Conservation (phyloP, 2,888 invertebrate genomes). For the Scaeva pyrastri region DNA sequence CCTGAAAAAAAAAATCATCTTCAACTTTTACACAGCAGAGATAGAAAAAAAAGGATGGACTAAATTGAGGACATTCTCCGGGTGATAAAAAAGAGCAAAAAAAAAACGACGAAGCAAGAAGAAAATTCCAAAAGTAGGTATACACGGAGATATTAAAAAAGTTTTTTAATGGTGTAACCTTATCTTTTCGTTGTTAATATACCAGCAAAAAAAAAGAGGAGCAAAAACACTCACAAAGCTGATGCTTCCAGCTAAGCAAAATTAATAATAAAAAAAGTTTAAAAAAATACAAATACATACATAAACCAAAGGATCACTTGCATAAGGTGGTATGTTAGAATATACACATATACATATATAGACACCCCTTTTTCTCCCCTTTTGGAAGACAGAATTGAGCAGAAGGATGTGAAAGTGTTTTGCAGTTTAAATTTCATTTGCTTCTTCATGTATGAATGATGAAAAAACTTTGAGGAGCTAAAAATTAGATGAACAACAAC, state of each 20-base stretch:
- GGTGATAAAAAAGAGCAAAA: slow-evolving; percentile 24
- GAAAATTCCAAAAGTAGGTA: slow-evolving; percentile 45
- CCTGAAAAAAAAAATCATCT: slow-evolving; percentile 2
- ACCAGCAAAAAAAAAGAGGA: slow-evolving; percentile 48
- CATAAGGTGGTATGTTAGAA: slow-evolving; percentile 2
- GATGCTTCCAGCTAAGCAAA: slow-evolving; percentile 7
- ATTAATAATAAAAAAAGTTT: slow-evolving; percentile 1
- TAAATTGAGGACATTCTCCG: slow-evolving; percentile 65
- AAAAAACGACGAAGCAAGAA: slow-evolving; percentile 1
- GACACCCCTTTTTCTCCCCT: not conserved
- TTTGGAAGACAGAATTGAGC: slow-evolving; percentile 6
- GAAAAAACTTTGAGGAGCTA: slow-evolving; percentile 45
- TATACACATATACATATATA: not conserved
- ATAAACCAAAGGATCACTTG: slow-evolving; percentile 50
- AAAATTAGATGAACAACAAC: slow-evolving; percentile 26
- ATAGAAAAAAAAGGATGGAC: slow-evolving; percentile 39
- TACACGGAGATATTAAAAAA: slow-evolving; percentile 74
- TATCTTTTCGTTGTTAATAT: slow-evolving; percentile 74
- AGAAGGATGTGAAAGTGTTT: slow-evolving; percentile 63
- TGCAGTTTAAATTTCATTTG: slow-evolving; percentile 67
- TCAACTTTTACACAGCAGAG: slow-evolving; percentile 1
- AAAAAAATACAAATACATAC: not conserved
- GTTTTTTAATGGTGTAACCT: slow-evolving; percentile 75
- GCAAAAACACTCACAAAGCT: slow-evolving; percentile 29
- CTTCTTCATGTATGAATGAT: slow-evolving; percentile 50